Evolutionary conservation across 2,113 vertebrate genomes (phyloP).

Genomic region (Dasyurus viverrinus): DNA sequence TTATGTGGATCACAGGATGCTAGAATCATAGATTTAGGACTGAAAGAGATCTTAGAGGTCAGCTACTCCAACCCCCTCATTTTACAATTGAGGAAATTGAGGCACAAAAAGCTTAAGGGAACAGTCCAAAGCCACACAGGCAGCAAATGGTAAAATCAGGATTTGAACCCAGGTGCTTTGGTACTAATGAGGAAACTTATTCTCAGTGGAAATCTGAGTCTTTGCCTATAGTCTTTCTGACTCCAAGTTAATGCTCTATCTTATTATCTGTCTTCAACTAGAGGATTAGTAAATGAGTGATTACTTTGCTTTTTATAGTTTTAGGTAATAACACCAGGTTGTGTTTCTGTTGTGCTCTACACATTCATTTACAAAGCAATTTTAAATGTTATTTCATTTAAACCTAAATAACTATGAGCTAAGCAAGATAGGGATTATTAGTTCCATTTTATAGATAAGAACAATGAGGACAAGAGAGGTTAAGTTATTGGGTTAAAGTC

Average conservation of each 20-base stretch:
- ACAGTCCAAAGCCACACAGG: not conserved
- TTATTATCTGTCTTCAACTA: not conserved
- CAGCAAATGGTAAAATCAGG: not conserved
- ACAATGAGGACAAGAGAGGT: not conserved
- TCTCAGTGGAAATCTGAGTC: too few species aligned
- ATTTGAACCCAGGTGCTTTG: not conserved
- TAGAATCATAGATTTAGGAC: not conserved
- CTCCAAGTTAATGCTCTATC: not conserved
- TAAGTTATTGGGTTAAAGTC: not conserved
- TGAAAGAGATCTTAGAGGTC: not conserved
- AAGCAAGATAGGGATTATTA: not conserved
- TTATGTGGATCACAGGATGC: not conserved
- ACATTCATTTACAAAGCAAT: not conserved
- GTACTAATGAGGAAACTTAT: not conserved
- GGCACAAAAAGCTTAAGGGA: not conserved
- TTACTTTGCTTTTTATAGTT: not conserved
- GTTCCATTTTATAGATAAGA: not conserved
- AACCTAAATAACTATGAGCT: not conserved
- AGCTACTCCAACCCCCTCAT: not conserved
- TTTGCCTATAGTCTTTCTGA: not conserved
- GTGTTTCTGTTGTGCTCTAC: not conserved
- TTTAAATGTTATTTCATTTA: not conserved
- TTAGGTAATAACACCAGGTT: not conserved
- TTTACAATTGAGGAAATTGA: not conserved
- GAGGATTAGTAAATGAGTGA: not conserved